These are phyloP conservation scores for Augochlorella aurata DNA, from an alignment of 2,888 invertebrate species.

Conservation along the genomic window DNA sequence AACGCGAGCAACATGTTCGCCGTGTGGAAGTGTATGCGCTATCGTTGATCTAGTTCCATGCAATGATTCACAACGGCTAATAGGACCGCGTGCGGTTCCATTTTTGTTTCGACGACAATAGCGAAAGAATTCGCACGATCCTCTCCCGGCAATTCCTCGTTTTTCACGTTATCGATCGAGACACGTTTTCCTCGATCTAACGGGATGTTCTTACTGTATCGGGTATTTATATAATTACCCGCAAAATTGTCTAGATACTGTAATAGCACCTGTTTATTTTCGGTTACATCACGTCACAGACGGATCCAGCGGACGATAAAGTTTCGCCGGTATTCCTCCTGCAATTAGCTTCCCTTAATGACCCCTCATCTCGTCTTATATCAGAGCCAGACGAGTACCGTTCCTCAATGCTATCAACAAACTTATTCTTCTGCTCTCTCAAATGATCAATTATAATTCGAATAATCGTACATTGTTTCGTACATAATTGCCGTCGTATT, in stretches of 20 bases:
- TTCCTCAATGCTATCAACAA: slow-evolving; percentile 7
- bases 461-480: slow-evolving; percentile 23
- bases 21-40: slow-evolving; percentile 5
- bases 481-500: background rate
- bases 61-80: slow-evolving; percentile 37
- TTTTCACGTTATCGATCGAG: background rate
- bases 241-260: background rate
- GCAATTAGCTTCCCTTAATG: slow-evolving; percentile 20
- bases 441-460: background rate
- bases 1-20: background rate
- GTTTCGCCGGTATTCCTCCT: slow-evolving; percentile 6
- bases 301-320: slow-evolving; percentile 3
- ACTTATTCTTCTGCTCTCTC: background rate
- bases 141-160: background rate
- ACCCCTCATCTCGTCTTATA: background rate
- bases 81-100: background rate
- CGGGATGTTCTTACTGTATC: background rate
- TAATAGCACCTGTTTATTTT: background rate
- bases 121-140: background rate
- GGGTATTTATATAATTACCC: slow-evolving; percentile 3
- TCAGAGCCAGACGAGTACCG: background rate
- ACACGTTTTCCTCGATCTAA: background rate
- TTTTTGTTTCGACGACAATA: background rate
- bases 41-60: slow-evolving; percentile 53
- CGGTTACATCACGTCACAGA: slow-evolving; percentile 33